phyloP scores from a whole-genome alignment of 1,140 invertebrate species.

The Caenorhabditis remanei region DNA sequence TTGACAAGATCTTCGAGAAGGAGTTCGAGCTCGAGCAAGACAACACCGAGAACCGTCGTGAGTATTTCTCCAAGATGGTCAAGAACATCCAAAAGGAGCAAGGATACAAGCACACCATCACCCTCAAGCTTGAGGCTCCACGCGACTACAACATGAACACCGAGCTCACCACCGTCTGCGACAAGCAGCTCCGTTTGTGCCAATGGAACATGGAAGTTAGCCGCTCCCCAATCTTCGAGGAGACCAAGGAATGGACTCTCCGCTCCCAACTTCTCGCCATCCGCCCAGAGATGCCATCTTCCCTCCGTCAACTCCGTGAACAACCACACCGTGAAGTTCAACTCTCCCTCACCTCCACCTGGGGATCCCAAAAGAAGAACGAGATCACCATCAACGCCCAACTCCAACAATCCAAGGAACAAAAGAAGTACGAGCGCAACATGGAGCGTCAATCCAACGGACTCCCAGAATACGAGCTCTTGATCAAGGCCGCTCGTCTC shows the following conservation, averaged over 20 bases:
- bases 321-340: constrained; percentile 64
- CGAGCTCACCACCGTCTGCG: constrained; percentile 56
- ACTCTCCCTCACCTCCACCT: constrained; percentile 57
- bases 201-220: constrained; percentile 30
- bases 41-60: constrained; percentile 41
- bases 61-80: constrained; percentile 48
- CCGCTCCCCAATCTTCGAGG: not conserved
- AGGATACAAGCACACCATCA: constrained; percentile 30
- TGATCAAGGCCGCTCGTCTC: constrained; percentile 56
- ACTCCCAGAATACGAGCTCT: constrained; percentile 46
- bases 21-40: constrained; percentile 41
- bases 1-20: constrained; percentile 40
- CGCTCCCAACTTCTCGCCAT: constrained; percentile 24
- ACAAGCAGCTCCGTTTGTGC: constrained; percentile 47
- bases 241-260: constrained; percentile 62
- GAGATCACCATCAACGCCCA: constrained; percentile 41
- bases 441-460: constrained; percentile 15
- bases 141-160: constrained; percentile 14
- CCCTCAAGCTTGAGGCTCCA: constrained; percentile 23
- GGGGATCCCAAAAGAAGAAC: constrained; percentile 65
- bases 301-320: constrained; percentile 51
- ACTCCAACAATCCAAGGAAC: constrained; percentile 59
- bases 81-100: constrained; percentile 42
- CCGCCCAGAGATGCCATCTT: constrained; percentile 20
- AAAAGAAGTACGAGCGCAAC: constrained; percentile 44